A percentile compares a stretch with the other conserved stretches of the same genome.
Evolutionary conservation across 2,113 vertebrate species (phyloP).

Genomic region (Pseudorasbora parva): DNA sequence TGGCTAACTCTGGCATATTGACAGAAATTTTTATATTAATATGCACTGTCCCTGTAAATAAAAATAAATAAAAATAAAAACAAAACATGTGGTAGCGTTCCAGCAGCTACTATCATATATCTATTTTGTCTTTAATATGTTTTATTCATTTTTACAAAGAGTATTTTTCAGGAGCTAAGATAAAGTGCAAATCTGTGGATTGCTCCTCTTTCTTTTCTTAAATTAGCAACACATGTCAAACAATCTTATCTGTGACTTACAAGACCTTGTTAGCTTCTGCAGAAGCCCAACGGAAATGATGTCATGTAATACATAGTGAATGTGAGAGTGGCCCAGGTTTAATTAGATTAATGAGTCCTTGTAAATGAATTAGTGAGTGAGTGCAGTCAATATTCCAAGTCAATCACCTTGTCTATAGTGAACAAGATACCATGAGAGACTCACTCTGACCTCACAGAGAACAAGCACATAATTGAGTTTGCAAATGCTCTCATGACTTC

Average conservation of each 20-base stretch:
- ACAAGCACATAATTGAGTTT: background rate
- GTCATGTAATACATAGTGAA: conserved; percentile 23
- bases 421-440: conserved; percentile 36
- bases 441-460: conserved; percentile 9
- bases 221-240: conserved; percentile 4
- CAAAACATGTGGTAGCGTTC: too few relatives aligned
- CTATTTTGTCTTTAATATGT: background rate
- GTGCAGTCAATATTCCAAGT: conserved; percentile 41
- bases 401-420: conserved; percentile 23
- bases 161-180: background rate
- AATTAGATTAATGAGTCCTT: conserved; percentile 40
- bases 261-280: background rate
- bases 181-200: background rate
- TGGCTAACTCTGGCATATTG: too few relatives aligned
- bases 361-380: conserved; percentile 46
- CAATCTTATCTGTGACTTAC: background rate
- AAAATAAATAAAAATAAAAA: too few relatives aligned
- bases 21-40: too few relatives aligned
- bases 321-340: background rate
- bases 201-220: background rate
- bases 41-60: too few relatives aligned
- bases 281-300: conserved; percentile 15
- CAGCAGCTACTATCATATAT: background rate
- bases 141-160: background rate
- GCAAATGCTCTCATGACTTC: background rate